A percentile compares a stretch with the other conserved stretches of the same genome.
phyloP scores from a whole-genome alignment of 2,113 vertebrate species.

The Cyanistes caeruleus region DNA sequence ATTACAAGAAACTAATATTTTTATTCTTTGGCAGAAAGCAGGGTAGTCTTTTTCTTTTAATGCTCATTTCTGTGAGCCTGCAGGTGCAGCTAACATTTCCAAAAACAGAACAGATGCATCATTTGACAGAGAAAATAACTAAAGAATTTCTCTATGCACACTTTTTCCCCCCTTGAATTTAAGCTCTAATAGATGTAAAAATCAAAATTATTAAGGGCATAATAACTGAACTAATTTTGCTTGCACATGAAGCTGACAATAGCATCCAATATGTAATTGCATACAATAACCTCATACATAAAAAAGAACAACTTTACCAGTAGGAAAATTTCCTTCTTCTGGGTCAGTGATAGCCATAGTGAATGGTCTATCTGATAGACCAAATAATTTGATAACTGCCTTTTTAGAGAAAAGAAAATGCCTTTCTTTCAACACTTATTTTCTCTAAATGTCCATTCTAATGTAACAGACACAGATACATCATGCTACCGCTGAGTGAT shows the following conservation, averaged over 20 bases:
- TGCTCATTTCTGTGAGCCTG: neutral
- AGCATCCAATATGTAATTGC: neutral
- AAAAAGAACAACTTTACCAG: neutral
- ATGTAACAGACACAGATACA: neutral
- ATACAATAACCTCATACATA: neutral
- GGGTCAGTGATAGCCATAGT: conserved; percentile 2
- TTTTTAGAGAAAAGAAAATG: conserved; percentile 19
- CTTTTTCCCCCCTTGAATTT: neutral
- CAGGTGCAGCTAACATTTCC: neutral
- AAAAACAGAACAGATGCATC: neutral
- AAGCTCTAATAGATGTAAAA: neutral
- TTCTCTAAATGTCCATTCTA: conserved; percentile 21
- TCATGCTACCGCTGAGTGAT: conserved; percentile 10
- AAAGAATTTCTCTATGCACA: neutral
- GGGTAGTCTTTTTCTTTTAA: neutral
- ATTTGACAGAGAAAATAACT: neutral
- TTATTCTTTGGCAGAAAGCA: neutral
- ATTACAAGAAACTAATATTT: neutral
- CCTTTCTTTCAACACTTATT: conserved; percentile 25
- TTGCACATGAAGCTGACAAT: neutral
- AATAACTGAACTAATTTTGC: neutral
- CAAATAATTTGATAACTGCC: conserved; percentile 15
- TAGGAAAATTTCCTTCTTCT: conserved; percentile 1
- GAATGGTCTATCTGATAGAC: neutral
- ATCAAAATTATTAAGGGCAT: neutral